Percentiles rank a stretch among this genome's conserved stretches.
Evolutionary conservation across 1,140 invertebrate genomes (phyloP).

Genomic region (Megathymus violae): DNA sequence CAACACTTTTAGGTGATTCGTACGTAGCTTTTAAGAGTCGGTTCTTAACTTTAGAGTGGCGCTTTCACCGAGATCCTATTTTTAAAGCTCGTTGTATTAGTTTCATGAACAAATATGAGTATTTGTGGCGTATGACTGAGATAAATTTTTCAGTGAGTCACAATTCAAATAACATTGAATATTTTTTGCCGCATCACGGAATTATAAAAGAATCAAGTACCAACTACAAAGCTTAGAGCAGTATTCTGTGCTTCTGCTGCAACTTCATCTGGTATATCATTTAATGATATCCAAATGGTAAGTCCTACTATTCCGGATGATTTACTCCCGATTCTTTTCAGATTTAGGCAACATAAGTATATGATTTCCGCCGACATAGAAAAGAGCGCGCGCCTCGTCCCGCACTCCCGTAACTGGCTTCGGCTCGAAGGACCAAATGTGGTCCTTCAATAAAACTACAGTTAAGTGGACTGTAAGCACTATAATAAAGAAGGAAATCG

Average conservation of each 20-base stretch:
- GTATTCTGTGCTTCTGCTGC: constrained; percentile 71
- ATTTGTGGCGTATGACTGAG: constrained; percentile 61
- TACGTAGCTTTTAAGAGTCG: constrained; percentile 37
- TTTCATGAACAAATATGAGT: constrained; percentile 66
- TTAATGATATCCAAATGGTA: constrained; percentile 62
- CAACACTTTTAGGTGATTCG: constrained; percentile 41
- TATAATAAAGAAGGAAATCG: too few species aligned
- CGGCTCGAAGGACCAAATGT: too few species aligned
- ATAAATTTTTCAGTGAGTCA: neutral
- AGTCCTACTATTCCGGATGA: constrained; percentile 69
- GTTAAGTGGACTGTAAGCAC: too few species aligned
- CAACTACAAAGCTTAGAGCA: constrained; percentile 53
- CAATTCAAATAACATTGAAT: constrained; percentile 21
- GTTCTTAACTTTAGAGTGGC: constrained; percentile 40
- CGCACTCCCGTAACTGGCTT: too few species aligned
- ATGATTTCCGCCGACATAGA: constrained; percentile 52
- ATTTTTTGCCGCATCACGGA: constrained; percentile 53
- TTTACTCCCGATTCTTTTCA: constrained; percentile 58
- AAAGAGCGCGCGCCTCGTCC: too few species aligned
- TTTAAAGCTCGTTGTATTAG: constrained; percentile 49
- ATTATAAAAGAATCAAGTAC: constrained; percentile 42
- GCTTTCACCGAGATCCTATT: constrained; percentile 31
- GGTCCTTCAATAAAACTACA: too few species aligned
- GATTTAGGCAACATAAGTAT: constrained; percentile 51
- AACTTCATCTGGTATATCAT: constrained; percentile 51